Conservation (phyloP, 2,888 invertebrate genomes). For the Epistrophella euchroma region DNA sequence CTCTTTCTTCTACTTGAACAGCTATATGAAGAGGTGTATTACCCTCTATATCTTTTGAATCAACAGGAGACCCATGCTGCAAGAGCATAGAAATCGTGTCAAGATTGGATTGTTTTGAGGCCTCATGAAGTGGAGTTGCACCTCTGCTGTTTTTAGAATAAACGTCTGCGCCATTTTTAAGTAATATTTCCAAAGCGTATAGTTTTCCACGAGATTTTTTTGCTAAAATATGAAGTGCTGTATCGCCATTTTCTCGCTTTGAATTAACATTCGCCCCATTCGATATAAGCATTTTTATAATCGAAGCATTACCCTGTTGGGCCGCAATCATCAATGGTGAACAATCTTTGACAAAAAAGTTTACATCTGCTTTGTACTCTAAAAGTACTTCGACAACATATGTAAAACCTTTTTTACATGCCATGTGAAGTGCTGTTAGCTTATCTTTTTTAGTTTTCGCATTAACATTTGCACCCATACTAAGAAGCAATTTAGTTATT, state of each 20-base stretch:
- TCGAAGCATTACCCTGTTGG: background rate
- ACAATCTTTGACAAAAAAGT: background rate
- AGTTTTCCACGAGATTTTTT: background rate
- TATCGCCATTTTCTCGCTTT: background rate
- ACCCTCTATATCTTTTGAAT: background rate
- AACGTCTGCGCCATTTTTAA: background rate
- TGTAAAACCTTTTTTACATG: background rate
- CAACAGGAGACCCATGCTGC: background rate
- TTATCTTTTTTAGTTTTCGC: background rate
- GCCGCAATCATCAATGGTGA: conserved; percentile 4
- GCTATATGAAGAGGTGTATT: background rate
- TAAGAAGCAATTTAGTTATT: conserved; percentile 6
- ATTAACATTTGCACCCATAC: conserved; percentile 11
- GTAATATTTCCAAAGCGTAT: background rate
- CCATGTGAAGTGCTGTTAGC: conserved; percentile 6
- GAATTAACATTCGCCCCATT: background rate
- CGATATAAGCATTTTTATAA: background rate
- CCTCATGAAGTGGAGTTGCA: background rate
- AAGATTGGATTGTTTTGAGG: background rate
- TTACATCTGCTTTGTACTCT: conserved; percentile 14
- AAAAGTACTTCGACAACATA: conserved; percentile 27
- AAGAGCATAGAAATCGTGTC: background rate
- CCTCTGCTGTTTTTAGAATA: too few relatives aligned
- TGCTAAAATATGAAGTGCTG: conserved; percentile 1
- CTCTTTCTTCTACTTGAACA: rapidly evolving